Evolutionary conservation across 2,797 vertebrate species (phyloP), one percentile per base, ranked within the genome.

Genomic region (Aulostomus chinensis): DNA sequence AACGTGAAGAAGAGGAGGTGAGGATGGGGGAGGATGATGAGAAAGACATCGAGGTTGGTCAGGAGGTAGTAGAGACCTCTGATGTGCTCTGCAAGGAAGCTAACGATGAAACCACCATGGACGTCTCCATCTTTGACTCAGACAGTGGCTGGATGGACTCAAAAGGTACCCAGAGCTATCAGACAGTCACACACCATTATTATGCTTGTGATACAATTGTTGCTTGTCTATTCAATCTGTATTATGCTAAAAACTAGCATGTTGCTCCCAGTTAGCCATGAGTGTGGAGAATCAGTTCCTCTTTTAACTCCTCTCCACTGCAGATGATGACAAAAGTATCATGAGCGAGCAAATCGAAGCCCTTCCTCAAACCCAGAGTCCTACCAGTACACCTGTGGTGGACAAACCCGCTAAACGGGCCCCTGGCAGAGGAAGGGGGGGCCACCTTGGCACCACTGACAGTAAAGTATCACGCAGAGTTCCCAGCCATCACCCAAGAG

Each of bases 271-370:
- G 26, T 22, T 25, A 39, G 42, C 45, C 8, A 41, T 29, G 29
- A 28, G n/a, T 51, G 3, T 72, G 58, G 66, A 62, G 73, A 68
- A 41, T 49, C 70, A 63, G 80, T 21, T 35, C 60, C 47, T 82
- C n/a, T 81, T 78, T 54, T 80, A 53, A 81, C 80, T 60, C 80
- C 55, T 86, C 66, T 74, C 49, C 56, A 55, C 89, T 93, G 74
- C 94, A 97, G 95, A 97, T 95, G 94, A 96, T 86, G 95, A 96
- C 89, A 94, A 92, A 89, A 96, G 92, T 89, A 87, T 96, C 86
- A 92, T 95, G 92, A 93, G 93, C 77, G 93, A 96, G 84, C 91
- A 92, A 91, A 94, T 95, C 80, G 78, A 85, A 65, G 87, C 68
- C 55, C 84, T 86, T 77, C 85, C 83, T 68, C 79, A 66, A 86